Percentiles rank a stretch among this genome's conserved stretches.
These are phyloP conservation scores for Unio pictorum DNA, from an alignment of 2,888 invertebrate species.

Conservation along the genomic window DNA sequence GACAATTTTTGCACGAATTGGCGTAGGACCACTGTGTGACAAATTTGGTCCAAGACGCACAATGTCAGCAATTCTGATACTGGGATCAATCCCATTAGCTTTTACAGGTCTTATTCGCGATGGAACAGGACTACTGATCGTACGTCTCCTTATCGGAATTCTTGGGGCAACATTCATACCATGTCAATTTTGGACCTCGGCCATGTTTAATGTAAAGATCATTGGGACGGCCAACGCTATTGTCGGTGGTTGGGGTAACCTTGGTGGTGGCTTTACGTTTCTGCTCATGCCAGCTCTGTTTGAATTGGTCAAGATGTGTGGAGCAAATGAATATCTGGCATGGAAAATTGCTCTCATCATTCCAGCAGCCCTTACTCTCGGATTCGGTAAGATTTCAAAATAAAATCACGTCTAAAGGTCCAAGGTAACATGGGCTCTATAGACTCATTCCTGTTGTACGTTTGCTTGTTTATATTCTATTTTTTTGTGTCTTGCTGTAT, in stretches of 20 bases:
- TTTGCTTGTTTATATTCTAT: too few species aligned
- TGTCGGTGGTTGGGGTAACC: slow-evolving; percentile 20
- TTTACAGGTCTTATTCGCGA: slow-evolving; percentile 15
- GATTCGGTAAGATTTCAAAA: slow-evolving; percentile 6
- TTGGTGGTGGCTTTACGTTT: slow-evolving; percentile 20
- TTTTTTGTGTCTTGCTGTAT: too few species aligned
- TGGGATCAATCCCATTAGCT: slow-evolving; percentile 22
- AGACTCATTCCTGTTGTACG: too few species aligned
- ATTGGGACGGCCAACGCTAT: slow-evolving; percentile 17
- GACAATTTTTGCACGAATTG: slow-evolving; percentile 8
- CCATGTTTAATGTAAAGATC: slow-evolving; percentile 11
- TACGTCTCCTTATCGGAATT: slow-evolving; percentile 14
- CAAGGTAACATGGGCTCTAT: too few species aligned
- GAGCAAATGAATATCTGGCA: slow-evolving; percentile 11
- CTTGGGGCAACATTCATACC: slow-evolving; percentile 21
- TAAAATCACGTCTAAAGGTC: too few species aligned
- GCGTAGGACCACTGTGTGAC: slow-evolving; percentile 23
- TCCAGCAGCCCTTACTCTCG: slow-evolving; percentile 10
- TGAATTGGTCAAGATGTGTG: slow-evolving; percentile 4
- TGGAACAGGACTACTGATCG: slow-evolving; percentile 15
- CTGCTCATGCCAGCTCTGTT: slow-evolving; percentile 18
- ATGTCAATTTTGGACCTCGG: slow-evolving; percentile 13
- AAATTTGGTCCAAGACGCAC: slow-evolving; percentile 18
- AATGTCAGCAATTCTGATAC: slow-evolving; percentile 22
- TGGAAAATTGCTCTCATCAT: slow-evolving; percentile 19